Evolutionary conservation across 2,113 vertebrate genomes (phyloP).

Genomic region (Probosciger aterrimus): DNA sequence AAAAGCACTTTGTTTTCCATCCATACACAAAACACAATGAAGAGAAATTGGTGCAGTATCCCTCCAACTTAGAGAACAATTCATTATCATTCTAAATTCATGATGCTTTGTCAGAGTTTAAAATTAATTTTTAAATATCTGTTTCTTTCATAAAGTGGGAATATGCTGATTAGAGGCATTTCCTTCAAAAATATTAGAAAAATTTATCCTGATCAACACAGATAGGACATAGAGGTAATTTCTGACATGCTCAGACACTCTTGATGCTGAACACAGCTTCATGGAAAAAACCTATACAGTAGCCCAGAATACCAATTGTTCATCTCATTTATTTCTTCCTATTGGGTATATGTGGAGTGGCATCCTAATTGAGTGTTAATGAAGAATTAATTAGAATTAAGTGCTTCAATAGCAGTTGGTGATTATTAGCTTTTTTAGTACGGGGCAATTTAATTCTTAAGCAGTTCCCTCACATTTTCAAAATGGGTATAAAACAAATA

Average conservation of each 20-base stretch:
- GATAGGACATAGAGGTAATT: background rate
- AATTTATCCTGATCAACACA: background rate
- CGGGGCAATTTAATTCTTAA: constrained; percentile 22
- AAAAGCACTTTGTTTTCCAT: background rate
- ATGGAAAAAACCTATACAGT: background rate
- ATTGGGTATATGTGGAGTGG: constrained; percentile 30
- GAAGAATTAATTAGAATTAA: constrained; percentile 56
- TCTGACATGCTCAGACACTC: background rate
- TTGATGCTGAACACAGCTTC: background rate
- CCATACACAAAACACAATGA: background rate
- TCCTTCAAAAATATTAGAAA: background rate
- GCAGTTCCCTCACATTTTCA: background rate
- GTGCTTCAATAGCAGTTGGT: constrained; percentile 18
- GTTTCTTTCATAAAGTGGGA: background rate
- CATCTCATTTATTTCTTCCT: constrained; percentile 48
- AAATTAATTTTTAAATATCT: background rate
- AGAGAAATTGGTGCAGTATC: background rate
- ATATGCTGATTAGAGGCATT: background rate
- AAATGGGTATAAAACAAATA: background rate
- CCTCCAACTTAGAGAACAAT: background rate
- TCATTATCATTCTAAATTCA: background rate
- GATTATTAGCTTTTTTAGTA: constrained; percentile 52
- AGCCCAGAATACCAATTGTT: constrained; percentile 1
- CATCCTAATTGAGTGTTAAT: constrained; percentile 51
- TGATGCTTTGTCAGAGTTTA: background rate